These are phyloP conservation scores for Equus quagga DNA, from an alignment of 2,113 vertebrate genomes.

Conservation along the genomic window DNA sequence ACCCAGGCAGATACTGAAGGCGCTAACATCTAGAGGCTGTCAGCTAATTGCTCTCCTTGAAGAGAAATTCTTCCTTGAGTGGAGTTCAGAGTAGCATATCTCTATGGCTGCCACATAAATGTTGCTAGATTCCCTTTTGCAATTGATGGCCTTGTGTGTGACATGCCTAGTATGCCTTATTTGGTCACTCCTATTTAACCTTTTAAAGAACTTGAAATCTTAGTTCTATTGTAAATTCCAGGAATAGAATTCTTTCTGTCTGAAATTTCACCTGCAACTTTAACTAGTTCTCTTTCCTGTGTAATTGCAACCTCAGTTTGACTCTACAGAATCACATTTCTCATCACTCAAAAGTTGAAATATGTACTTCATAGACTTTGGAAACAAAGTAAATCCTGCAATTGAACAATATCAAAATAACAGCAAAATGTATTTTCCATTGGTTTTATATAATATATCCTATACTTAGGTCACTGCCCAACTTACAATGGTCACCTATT, in stretches of 20 bases:
- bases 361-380: background rate
- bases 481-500: background rate
- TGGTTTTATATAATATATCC: background rate
- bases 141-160: background rate
- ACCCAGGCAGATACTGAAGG: background rate
- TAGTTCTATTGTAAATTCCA: background rate
- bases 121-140: background rate
- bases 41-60: background rate
- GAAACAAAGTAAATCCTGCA: slow-evolving; percentile 12
- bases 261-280: background rate
- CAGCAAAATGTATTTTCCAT: background rate
- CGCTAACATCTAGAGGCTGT: background rate
- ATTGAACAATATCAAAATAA: background rate
- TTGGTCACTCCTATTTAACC: background rate
- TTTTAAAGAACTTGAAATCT: background rate
- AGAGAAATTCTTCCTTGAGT: background rate
- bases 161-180: background rate
- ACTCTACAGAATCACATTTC: background rate
- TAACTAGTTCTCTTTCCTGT: background rate
- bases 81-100: background rate
- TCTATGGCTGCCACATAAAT: background rate
- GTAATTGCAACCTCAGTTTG: background rate
- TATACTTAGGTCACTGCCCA: background rate
- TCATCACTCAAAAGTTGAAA: background rate
- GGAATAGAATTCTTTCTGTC: background rate